Evolutionary conservation across 1,140 invertebrate species (phyloP).

Genomic region (Drosophila arawakana): DNA sequence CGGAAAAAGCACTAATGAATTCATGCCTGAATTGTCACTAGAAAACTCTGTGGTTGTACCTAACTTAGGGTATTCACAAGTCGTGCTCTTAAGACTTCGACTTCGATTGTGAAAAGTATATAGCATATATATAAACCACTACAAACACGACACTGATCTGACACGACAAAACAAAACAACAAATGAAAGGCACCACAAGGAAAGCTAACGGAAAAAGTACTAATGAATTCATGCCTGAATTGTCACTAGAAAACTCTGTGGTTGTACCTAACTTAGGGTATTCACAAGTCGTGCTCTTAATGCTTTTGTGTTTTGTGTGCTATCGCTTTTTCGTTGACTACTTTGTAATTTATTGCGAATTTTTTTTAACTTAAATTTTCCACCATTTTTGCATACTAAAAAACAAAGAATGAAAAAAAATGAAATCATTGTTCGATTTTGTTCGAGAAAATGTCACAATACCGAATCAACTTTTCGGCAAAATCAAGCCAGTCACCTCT

Average conservation of each 20-base stretch:
- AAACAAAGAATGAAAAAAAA: constrained; percentile 23
- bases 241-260: not conserved
- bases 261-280: not conserved
- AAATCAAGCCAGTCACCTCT: not conserved
- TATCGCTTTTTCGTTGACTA: constrained; percentile 33
- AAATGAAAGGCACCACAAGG: too few relatives aligned
- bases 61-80: too few relatives aligned
- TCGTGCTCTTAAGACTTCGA: too few relatives aligned
- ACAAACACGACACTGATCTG: not conserved
- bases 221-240: constrained; percentile 4
- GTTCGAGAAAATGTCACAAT: constrained; percentile 55
- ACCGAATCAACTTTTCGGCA: constrained; percentile 23
- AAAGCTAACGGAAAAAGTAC: too few relatives aligned
- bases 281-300: not conserved
- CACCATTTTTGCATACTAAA: constrained; percentile 29
- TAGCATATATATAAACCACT: not conserved
- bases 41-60: not conserved
- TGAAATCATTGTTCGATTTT: constrained; percentile 55
- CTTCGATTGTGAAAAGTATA: constrained; percentile 1
- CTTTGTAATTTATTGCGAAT: constrained; percentile 74
- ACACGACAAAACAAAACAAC: too few relatives aligned
- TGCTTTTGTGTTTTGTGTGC: constrained; percentile 18
- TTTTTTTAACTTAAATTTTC: constrained; percentile 34
- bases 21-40: not conserved
- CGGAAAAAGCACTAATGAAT: not conserved